phyloP scores from a whole-genome alignment of 2,888 invertebrate species.

The Liopterus haemorrhoidalis region DNA sequence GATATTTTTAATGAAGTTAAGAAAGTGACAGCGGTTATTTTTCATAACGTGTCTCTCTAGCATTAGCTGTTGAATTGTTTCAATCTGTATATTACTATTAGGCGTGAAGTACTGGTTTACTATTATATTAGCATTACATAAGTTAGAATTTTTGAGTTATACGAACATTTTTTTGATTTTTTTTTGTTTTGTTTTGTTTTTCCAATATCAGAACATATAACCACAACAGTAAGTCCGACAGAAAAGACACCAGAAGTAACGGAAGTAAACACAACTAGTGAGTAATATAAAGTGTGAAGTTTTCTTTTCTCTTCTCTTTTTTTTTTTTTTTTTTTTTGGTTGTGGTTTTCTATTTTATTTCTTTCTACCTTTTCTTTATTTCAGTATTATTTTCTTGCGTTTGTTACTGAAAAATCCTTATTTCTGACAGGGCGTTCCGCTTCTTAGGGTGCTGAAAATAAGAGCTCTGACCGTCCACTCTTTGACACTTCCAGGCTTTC shows the following conservation, averaged over 20 bases:
- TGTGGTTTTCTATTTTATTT: conserved; percentile 22
- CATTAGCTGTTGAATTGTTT: no score
- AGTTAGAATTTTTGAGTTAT: conserved; percentile 7
- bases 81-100: no score
- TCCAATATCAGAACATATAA: conserved; percentile 36
- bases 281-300: conserved; percentile 36
- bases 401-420: conserved; percentile 5
- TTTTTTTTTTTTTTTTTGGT: conserved; percentile 27
- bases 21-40: no score
- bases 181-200: conserved; percentile 23
- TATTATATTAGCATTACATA: no score
- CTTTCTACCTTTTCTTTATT: conserved; percentile 14
- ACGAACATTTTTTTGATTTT: conserved; percentile 8
- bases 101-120: no score
- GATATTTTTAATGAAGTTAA: no score
- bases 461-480: no score
- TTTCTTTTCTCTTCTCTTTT: conserved; percentile 26
- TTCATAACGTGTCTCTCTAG: no score
- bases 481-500: no score
- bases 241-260: conserved; percentile 20
- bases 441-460: conserved; percentile 16
- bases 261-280: conserved; percentile 36
- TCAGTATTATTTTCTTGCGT: no score
- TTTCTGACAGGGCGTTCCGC: conserved; percentile 21
- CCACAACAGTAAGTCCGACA: conserved; percentile 28